These are phyloP conservation scores for Calycopis cecrops DNA, from an alignment of 1,140 invertebrate species.

Conservation along the genomic window DNA sequence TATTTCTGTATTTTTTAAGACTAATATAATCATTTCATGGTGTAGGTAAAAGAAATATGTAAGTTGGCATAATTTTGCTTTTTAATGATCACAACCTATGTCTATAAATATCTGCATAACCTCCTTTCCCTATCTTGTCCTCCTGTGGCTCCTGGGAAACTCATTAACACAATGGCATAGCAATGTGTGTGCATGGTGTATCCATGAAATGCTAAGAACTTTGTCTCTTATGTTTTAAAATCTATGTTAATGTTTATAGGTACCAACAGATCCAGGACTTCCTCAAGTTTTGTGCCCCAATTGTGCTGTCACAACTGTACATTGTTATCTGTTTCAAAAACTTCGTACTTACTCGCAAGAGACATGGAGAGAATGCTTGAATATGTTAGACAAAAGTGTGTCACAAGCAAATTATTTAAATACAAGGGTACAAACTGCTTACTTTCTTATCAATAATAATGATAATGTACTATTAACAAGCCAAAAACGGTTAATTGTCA, in stretches of 20 bases:
- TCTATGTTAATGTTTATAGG: slow-evolving; percentile 24
- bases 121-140: too few species aligned
- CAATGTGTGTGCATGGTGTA: too few species aligned
- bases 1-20: too few species aligned
- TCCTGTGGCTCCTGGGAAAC: too few species aligned
- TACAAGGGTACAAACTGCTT: slow-evolving; percentile 32
- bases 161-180: too few species aligned
- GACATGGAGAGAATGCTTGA: slow-evolving; percentile 35
- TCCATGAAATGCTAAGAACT: too few species aligned
- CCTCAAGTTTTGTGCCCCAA: slow-evolving; percentile 43
- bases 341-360: slow-evolving; percentile 37
- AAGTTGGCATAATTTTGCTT: too few species aligned
- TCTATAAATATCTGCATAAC: too few species aligned
- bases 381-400: slow-evolving; percentile 29
- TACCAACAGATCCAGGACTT: slow-evolving; percentile 31
- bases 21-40: too few species aligned
- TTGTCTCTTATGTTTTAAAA: too few species aligned
- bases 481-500: slow-evolving; percentile 24
- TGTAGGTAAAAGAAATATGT: too few species aligned
- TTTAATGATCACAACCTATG: too few species aligned
- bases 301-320: slow-evolving; percentile 39
- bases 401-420: slow-evolving; percentile 24
- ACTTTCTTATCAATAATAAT: slow-evolving; percentile 37
- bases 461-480: slow-evolving; percentile 41
- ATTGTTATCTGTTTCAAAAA: slow-evolving; percentile 45